Percentiles rank a stretch among this genome's conserved stretches.
Conservation (phyloP, 1,140 invertebrate genomes). For the Lerema accius region DNA sequence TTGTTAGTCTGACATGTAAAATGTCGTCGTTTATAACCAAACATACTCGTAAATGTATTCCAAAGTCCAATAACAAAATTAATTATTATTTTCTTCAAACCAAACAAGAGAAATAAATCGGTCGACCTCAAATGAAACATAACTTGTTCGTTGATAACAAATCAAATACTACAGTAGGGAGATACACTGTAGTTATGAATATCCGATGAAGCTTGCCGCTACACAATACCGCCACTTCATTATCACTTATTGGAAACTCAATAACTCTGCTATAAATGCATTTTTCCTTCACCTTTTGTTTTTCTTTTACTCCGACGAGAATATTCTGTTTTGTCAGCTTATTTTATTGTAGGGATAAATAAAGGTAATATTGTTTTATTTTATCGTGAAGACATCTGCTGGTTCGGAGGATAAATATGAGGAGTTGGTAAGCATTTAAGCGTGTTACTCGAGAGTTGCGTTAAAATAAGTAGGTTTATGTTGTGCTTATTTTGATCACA, state of each 20-base stretch:
- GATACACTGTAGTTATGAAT: slow-evolving; percentile 64
- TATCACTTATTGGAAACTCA: slow-evolving; percentile 72
- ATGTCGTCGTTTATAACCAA: no score
- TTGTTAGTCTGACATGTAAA: no score
- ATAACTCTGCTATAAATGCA: slow-evolving; percentile 62
- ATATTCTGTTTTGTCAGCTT: slow-evolving; percentile 49
- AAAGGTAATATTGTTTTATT: slow-evolving; percentile 60
- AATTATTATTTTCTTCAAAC: no score
- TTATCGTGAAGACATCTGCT: slow-evolving; percentile 47
- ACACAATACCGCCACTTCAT: slow-evolving; percentile 65
- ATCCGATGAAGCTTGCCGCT: slow-evolving; percentile 55
- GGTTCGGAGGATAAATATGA: slow-evolving; percentile 43
- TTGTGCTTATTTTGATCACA: slow-evolving; percentile 2
- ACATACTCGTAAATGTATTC: no score
- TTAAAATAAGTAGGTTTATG: slow-evolving; percentile 30
- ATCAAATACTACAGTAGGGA: slow-evolving; percentile 39
- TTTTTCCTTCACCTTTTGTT: slow-evolving; percentile 57
- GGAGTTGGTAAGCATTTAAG: slow-evolving; percentile 31
- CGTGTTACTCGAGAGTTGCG: slow-evolving; percentile 28
- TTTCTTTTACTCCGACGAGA: slow-evolving; percentile 37
- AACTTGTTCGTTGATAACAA: no score
- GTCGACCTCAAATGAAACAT: no score
- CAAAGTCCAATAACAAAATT: no score
- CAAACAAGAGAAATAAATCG: no score
- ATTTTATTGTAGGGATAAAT: slow-evolving; percentile 61